Conservation (phyloP, 2,888 invertebrate genomes). For the Ectropis crepuscularia region DNA sequence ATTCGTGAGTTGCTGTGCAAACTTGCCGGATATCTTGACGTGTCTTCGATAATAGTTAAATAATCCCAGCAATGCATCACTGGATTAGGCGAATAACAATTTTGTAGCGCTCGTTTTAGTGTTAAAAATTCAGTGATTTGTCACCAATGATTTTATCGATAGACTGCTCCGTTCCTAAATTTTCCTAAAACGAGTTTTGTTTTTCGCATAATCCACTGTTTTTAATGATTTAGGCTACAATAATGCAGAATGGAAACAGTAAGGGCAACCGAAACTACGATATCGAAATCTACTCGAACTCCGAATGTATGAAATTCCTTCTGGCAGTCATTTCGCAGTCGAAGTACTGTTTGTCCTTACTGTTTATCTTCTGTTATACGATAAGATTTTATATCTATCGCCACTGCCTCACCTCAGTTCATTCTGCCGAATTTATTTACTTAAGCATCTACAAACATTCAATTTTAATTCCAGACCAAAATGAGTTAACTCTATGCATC, state of each 20-base stretch:
- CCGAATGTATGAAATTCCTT: no score
- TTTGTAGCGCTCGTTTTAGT: conserved; percentile 53
- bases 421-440: conserved; percentile 55
- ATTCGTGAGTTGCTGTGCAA: conserved; percentile 28
- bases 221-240: conserved; percentile 45
- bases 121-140: conserved; percentile 80
- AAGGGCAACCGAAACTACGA: conserved; percentile 1
- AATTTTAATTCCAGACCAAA: conserved; percentile 37
- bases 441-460: conserved; percentile 42
- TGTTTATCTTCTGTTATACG: conserved; percentile 27
- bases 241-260: conserved; percentile 22
- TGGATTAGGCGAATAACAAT: conserved; percentile 76
- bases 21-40: conserved; percentile 57
- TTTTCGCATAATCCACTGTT: conserved; percentile 77
- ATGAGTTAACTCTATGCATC: conserved; percentile 41
- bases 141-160: conserved; percentile 81
- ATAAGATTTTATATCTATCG: conserved; percentile 43
- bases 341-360: conserved; percentile 12
- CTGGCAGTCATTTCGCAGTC: neutral
- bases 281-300: neutral
- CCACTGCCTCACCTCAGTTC: conserved; percentile 66
- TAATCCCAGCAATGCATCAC: conserved; percentile 54
- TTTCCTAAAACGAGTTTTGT: conserved; percentile 64
- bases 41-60: conserved; percentile 77
- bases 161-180: conserved; percentile 78